Percentiles rank a stretch among this genome's conserved stretches.
Conservation (phyloP, 2,113 vertebrate species). For the Conger conger region DNA sequence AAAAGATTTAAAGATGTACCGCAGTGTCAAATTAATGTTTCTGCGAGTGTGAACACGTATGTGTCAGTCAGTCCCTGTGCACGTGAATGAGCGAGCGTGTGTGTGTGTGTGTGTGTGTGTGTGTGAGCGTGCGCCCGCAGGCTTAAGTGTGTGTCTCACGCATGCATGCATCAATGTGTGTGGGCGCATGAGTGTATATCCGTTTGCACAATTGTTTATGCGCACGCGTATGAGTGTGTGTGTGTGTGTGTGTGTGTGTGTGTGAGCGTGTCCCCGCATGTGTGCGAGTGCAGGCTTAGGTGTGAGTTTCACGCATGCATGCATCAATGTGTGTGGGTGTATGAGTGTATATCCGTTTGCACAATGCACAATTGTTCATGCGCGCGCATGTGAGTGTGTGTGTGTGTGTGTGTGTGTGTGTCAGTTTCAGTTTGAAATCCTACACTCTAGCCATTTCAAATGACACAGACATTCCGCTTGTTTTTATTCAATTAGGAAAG, state of each 20-base stretch:
- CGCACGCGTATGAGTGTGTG: neutral
- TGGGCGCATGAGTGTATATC: neutral
- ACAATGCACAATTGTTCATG: neutral
- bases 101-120: conserved; percentile 16
- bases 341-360: neutral
- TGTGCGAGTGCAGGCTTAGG: neutral
- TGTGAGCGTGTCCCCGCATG: neutral
- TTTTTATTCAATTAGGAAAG: conserved; percentile 67
- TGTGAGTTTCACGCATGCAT: conserved; percentile 28
- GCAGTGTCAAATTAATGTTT: conserved; percentile 44
- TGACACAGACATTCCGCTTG: conserved; percentile 52
- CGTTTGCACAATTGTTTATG: neutral
- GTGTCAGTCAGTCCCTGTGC: neutral
- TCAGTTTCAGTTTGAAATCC: conserved; percentile 56
- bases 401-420: neutral
- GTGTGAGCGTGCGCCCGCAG: neutral
- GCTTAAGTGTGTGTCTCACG: conserved; percentile 33
- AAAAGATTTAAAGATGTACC: conserved; percentile 65
- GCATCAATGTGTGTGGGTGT: neutral
- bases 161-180: neutral
- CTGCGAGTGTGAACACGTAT: conserved; percentile 7
- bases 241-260: conserved; percentile 1
- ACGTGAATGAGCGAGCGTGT: conserved; percentile 31
- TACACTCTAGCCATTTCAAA: conserved; percentile 60
- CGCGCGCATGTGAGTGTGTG: neutral